Conservation (phyloP, 2,797 vertebrate species). For the Craterocephalus amniculus region DNA sequence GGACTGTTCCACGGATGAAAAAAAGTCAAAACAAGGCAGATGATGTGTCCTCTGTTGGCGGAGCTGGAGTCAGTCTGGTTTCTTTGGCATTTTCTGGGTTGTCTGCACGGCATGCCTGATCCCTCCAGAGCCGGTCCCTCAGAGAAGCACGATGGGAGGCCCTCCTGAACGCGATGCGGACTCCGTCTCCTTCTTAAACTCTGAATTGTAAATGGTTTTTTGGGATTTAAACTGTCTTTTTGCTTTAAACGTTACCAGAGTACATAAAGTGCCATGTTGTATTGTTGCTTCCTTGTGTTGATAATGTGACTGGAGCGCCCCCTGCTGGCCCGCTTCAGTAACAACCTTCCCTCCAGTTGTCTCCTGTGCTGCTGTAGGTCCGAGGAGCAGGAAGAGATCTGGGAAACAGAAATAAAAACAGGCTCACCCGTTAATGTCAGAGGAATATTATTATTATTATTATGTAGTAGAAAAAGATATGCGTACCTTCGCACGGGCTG, state of each 20-base stretch:
- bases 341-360: slow-evolving; percentile 98
- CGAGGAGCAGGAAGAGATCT: slow-evolving; percentile 95
- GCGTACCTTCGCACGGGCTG: slow-evolving; percentile 94
- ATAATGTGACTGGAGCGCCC: slow-evolving; percentile 79
- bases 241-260: slow-evolving; percentile 84
- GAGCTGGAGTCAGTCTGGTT: slow-evolving; percentile 77
- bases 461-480: too few species aligned
- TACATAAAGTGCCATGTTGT: slow-evolving; percentile 94
- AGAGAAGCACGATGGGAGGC: slow-evolving; percentile 47
- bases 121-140: slow-evolving; percentile 53
- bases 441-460: not conserved
- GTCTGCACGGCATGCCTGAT: slow-evolving; percentile 69
- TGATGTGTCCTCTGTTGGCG: slow-evolving; percentile 62
- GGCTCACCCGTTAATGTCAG: not conserved
- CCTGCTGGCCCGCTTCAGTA: slow-evolving; percentile 85
- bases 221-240: slow-evolving; percentile 49
- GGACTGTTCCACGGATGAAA: slow-evolving; percentile 37
- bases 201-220: slow-evolving; percentile 32
- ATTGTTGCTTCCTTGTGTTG: slow-evolving; percentile 86
- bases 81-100: slow-evolving; percentile 89
- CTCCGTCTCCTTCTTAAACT: slow-evolving; percentile 22
- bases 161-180: slow-evolving; percentile 38
- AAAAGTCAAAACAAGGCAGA: slow-evolving; percentile 59
- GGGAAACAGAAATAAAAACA: slow-evolving; percentile 18
- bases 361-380: slow-evolving; percentile 86